Conservation (phyloP, 2,888 invertebrate species). For the Trichopria drosophilae region DNA sequence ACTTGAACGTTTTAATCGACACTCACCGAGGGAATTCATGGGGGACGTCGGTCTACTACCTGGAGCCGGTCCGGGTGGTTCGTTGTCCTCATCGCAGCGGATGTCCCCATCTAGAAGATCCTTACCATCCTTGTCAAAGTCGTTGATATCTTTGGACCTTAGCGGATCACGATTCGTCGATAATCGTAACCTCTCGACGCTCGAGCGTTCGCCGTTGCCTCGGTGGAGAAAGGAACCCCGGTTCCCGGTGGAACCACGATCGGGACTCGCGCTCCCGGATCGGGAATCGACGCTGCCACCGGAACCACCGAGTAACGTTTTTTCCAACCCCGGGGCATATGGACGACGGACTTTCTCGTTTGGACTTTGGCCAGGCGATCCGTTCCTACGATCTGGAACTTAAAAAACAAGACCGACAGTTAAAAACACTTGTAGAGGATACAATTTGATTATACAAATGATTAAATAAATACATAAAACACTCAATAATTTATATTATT, state of each 20-base stretch:
- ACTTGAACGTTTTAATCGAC: too few relatives aligned
- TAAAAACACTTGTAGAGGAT: not conserved
- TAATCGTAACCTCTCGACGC: constrained; percentile 49
- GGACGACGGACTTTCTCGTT: constrained; percentile 60
- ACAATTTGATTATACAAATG: constrained; percentile 4
- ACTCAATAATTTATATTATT: too few relatives aligned
- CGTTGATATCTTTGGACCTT: constrained; percentile 47
- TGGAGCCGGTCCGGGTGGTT: constrained; percentile 56
- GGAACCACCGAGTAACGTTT: constrained; percentile 52
- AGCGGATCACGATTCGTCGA: constrained; percentile 48
- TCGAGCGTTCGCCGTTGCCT: constrained; percentile 50
- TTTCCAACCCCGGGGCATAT: constrained; percentile 53
- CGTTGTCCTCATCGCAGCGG: constrained; percentile 57
- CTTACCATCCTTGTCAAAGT: constrained; percentile 49
- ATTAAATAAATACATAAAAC: not conserved
- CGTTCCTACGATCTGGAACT: constrained; percentile 48
- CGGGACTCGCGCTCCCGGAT: constrained; percentile 53
- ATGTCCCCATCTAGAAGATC: constrained; percentile 53
- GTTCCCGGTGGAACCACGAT: constrained; percentile 23
- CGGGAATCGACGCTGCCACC: constrained; percentile 55
- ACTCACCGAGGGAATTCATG: constrained; percentile 49
- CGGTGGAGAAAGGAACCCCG: constrained; percentile 47
- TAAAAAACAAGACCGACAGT: too few relatives aligned
- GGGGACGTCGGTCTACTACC: constrained; percentile 55
- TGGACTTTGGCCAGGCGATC: constrained; percentile 56